Evolutionary conservation across 2,113 vertebrate species (phyloP), one percentile per base, ranked within the genome.

Genomic region (Daphoenositta chrysoptera): DNA sequence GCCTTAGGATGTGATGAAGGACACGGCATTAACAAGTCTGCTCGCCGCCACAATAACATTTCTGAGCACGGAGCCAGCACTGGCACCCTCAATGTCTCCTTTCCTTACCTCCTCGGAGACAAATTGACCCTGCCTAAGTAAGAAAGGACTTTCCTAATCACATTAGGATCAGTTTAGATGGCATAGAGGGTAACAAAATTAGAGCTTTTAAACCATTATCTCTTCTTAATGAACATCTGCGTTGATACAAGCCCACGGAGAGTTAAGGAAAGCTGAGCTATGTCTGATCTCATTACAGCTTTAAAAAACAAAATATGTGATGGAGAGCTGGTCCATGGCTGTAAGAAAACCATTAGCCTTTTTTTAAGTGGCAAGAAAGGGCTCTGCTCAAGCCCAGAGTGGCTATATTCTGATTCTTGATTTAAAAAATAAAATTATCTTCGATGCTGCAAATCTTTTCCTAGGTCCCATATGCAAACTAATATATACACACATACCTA

Each of bases 131-230:
- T 94, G 80, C 83, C 81, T 97, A 92, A 98, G 97, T 96, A 97
- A 93, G 89, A 90, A 83, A 96, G 89, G 95, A 90, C 94, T 96
- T 95, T 94, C 92, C 91, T 97, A 97, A 98, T 97, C 95, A 96
- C 96, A 97, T 98, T 98, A 97, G 88, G 66, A 97, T 96, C 96
- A 95, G 94, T 35, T 97, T 96, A 96, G 90, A 97, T 96, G 92
- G 94, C 92, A 95, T 92, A 91, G 76, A 96, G 95, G 58, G 91
- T 97, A 97, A 98, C 95, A 96, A 93, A 98, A 97, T 98, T 97
- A 98, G 91, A 96, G 97, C 97, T 98, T 97, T 98, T 97, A 98
- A 98, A 96, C 87, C 95, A 97, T 98, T 97, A 97, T 96, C 96
- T 94, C 26, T 35, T 96, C 94, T 92, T 96, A 54, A 95, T 87